Percentiles rank a stretch among this genome's conserved stretches.
Conservation (phyloP, 2,797 vertebrate species). For the Falco rusticolus region DNA sequence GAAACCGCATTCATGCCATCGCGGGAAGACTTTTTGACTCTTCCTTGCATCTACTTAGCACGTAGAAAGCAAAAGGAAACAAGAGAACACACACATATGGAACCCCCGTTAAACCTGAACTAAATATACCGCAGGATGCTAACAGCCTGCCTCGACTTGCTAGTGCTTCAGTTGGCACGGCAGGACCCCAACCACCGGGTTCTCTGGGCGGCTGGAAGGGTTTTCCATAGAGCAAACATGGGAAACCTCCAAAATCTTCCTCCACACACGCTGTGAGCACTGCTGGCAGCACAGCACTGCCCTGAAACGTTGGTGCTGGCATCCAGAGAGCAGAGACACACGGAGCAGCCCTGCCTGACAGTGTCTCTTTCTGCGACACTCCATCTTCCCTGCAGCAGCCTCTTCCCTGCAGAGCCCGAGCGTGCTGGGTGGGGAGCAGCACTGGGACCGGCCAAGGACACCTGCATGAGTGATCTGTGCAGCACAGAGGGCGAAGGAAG, state of each 20-base stretch:
- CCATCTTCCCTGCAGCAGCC: neutral
- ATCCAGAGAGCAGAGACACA: neutral
- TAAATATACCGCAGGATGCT: conserved; percentile 49
- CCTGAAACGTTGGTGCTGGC: neutral
- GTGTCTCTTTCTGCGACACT: neutral
- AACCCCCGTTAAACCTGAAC: conserved; percentile 29
- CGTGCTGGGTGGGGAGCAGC: neutral
- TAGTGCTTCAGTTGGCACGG: neutral
- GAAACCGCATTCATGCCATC: neutral
- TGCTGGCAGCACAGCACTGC: neutral
- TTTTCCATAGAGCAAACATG: neutral
- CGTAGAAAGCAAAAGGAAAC: conserved; percentile 34
- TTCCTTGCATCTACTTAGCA: conserved; percentile 64
- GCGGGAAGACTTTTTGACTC: neutral
- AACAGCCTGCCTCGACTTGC: conserved; percentile 5
- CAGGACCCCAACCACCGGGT: neutral
- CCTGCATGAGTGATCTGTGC: neutral
- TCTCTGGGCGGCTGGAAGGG: neutral
- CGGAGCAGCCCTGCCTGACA: neutral
- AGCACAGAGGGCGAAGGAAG: neutral
- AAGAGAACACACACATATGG: conserved; percentile 42
- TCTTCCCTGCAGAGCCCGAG: neutral
- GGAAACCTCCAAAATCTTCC: neutral
- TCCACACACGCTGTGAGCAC: neutral
- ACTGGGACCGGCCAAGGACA: neutral